Percentiles rank a stretch among this genome's conserved stretches.
Evolutionary conservation across 2,888 invertebrate species (phyloP).

Genomic region (Latrodectus elegans): DNA sequence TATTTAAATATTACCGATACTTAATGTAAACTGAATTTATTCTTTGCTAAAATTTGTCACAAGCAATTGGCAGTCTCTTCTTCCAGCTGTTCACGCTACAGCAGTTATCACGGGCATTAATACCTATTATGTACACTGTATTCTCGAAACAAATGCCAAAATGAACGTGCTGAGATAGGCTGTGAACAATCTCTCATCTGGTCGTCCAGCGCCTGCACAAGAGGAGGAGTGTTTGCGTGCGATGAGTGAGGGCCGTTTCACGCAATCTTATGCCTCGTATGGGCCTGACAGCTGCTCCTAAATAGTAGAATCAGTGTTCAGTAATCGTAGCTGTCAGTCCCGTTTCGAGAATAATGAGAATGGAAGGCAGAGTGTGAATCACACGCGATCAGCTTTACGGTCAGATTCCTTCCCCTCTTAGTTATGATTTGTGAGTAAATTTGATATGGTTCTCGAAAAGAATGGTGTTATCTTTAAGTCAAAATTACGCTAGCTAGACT

Average conservation of each 20-base stretch:
- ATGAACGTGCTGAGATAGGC: slow-evolving; percentile 4
- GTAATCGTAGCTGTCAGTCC: slow-evolving; percentile 42
- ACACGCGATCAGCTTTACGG: slow-evolving; percentile 37
- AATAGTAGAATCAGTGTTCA: slow-evolving; percentile 19
- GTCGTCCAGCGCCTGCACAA: neutral
- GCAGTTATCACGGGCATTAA: slow-evolving; percentile 19
- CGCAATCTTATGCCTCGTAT: slow-evolving; percentile 15
- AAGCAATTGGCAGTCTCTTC: slow-evolving; percentile 9
- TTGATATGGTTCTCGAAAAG: neutral
- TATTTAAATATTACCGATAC: neutral
- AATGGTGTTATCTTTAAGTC: neutral
- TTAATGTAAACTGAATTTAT: neutral
- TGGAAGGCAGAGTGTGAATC: slow-evolving; percentile 37
- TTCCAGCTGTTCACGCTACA: slow-evolving; percentile 5
- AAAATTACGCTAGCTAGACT: too few relatives aligned
- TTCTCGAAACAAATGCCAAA: slow-evolving; percentile 30
- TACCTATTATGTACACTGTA: slow-evolving; percentile 32
- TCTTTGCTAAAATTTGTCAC: slow-evolving; percentile 8
- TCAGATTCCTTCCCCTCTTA: neutral
- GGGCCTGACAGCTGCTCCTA: slow-evolving; percentile 7
- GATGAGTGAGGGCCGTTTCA: neutral
- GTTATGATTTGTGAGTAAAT: slow-evolving; percentile 1
- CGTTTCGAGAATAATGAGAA: slow-evolving; percentile 42
- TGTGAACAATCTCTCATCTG: slow-evolving; percentile 24
- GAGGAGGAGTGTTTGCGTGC: slow-evolving; percentile 19